Conservation (phyloP, 2,888 invertebrate species). For the Trachelus stipa region DNA sequence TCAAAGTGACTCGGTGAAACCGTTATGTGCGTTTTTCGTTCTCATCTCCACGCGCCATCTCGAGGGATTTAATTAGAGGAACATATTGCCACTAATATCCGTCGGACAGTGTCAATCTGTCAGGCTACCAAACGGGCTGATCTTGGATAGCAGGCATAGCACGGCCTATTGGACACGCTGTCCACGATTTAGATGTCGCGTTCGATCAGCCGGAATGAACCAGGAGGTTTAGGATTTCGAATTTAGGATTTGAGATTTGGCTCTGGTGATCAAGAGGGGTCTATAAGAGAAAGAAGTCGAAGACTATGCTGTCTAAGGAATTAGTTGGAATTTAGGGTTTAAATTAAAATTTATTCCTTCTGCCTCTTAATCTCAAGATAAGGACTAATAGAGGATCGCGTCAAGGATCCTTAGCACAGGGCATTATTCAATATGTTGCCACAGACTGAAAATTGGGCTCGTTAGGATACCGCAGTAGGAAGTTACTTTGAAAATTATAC, state of each 20-base stretch:
- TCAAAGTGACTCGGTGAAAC: too few relatives aligned
- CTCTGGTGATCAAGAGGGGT: background rate
- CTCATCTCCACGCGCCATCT: background rate
- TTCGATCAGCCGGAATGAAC: constrained; percentile 56
- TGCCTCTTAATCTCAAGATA: constrained; percentile 46
- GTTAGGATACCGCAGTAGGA: too few relatives aligned
- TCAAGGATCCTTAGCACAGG: constrained; percentile 1
- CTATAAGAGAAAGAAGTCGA: background rate
- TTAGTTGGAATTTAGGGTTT: constrained; percentile 27
- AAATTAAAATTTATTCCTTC: constrained; percentile 44
- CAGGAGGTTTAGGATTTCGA: constrained; percentile 15
- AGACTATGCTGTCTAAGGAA: background rate
- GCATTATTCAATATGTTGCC: too few relatives aligned
- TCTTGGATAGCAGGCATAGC: constrained; percentile 23
- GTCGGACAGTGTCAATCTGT: constrained; percentile 62
- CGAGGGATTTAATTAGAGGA: constrained; percentile 57
- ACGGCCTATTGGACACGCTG: constrained; percentile 53
- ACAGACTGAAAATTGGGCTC: too few relatives aligned
- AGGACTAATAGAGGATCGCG: constrained; percentile 23
- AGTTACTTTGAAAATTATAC: too few relatives aligned
- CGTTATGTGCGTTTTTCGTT: too few relatives aligned
- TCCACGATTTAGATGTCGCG: constrained; percentile 58
- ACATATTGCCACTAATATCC: constrained; percentile 64
- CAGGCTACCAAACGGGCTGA: constrained; percentile 55
- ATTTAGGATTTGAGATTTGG: background rate